Percentiles rank a stretch among this genome's conserved stretches.
Evolutionary conservation across 2,888 invertebrate genomes (phyloP).

Genomic region (Cantharis lateralis): DNA sequence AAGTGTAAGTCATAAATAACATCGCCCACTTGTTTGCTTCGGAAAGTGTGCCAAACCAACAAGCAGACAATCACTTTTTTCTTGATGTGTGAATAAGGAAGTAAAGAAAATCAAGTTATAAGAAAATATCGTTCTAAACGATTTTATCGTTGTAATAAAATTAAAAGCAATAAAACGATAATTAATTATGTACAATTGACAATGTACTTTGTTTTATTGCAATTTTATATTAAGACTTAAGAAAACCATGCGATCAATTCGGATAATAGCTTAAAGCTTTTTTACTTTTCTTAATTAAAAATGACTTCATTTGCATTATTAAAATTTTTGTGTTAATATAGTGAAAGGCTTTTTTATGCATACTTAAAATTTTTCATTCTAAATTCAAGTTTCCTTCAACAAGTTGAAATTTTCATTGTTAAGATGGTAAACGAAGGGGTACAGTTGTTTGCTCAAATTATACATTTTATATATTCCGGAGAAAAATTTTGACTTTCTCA

Average conservation of each 20-base stretch:
- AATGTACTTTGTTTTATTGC: not conserved
- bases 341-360: not conserved
- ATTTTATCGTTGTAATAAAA: not conserved
- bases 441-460: not conserved
- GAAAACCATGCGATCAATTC: not conserved
- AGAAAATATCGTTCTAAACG: not conserved
- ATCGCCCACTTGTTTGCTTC: slow-evolving; percentile 55
- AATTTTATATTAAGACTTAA: not conserved
- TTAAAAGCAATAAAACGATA: not conserved
- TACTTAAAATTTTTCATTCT: not conserved
- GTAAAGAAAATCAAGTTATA: not conserved
- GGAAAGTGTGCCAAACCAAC: slow-evolving; percentile 39
- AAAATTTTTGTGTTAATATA: not conserved
- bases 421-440: not conserved
- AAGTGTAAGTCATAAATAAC: slow-evolving; percentile 52
- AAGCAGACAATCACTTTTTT: slow-evolving; percentile 6
- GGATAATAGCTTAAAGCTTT: not conserved
- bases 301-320: not conserved
- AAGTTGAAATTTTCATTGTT: not conserved
- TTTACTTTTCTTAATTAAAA: not conserved
- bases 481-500: not conserved
- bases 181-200: not conserved
- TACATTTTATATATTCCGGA: not conserved
- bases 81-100: slow-evolving; percentile 1
- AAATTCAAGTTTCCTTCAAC: not conserved